Percentiles rank a stretch among this genome's conserved stretches.
Evolutionary conservation across 2,797 vertebrate genomes (phyloP).

Genomic region (Scyliorhinus canicula): DNA sequence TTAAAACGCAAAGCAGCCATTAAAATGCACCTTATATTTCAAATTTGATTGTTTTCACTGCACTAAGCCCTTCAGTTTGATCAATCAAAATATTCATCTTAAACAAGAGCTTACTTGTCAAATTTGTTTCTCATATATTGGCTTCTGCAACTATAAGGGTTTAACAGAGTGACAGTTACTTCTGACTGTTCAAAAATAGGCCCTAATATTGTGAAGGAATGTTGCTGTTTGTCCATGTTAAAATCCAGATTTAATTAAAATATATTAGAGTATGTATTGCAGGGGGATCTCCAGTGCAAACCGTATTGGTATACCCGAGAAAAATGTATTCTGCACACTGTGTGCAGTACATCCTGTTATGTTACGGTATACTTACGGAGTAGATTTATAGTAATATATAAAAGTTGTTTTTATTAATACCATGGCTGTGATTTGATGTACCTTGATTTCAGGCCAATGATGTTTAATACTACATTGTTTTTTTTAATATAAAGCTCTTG

Average conservation of each 20-base stretch:
- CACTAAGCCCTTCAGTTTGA: not conserved
- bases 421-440: not conserved
- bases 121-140: not conserved
- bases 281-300: not conserved
- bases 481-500: not conserved
- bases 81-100: not conserved
- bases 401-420: not conserved
- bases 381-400: not conserved
- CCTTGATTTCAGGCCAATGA: not conserved
- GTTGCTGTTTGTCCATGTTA: too few relatives aligned
- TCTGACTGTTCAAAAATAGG: not conserved
- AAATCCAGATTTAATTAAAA: not conserved
- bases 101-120: not conserved
- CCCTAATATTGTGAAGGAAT: not conserved
- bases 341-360: not conserved
- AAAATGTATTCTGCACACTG: not conserved
- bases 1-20: too few relatives aligned
- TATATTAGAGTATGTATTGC: not conserved
- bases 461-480: not conserved
- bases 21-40: too few relatives aligned
- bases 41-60: not conserved
- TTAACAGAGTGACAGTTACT: not conserved
- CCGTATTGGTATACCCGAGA: not conserved
- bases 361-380: not conserved
- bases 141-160: not conserved